Conservation (phyloP, 2,797 vertebrate species). For the Enteromius paludinosus region DNA sequence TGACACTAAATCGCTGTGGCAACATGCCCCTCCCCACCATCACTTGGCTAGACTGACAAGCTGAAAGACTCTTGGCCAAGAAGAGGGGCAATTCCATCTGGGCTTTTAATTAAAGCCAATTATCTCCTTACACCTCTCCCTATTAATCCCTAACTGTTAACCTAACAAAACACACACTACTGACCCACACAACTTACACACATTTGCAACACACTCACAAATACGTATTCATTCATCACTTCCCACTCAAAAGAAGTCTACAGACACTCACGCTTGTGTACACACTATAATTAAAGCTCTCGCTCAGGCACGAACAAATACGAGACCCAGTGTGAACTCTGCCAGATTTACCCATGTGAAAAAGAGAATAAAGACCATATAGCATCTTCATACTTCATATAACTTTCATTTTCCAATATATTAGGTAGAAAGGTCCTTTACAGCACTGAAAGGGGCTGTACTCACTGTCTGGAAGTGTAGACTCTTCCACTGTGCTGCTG, state of each 20-base stretch:
- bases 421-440: background rate
- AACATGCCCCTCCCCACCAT: constrained; percentile 21
- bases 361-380: background rate
- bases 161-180: constrained; percentile 39
- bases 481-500: constrained; percentile 87
- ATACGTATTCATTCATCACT: background rate
- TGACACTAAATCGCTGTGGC: constrained; percentile 63
- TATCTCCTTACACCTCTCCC: constrained; percentile 60
- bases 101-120: constrained; percentile 66
- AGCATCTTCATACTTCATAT: background rate
- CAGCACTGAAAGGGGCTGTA: constrained; percentile 45
- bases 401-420: background rate
- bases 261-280: background rate
- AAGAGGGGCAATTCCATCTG: constrained; percentile 63
- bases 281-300: constrained; percentile 10
- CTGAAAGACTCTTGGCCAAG: constrained; percentile 53
- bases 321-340: background rate
- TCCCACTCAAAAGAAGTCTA: background rate
- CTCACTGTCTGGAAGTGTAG: constrained; percentile 93
- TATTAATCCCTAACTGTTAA: constrained; percentile 55
- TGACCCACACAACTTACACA: constrained; percentile 32
- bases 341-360: background rate
- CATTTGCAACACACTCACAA: constrained; percentile 41
- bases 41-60: constrained; percentile 59
- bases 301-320: background rate